phyloP scores from a whole-genome alignment of 2,113 vertebrate genomes.

The Turdus rufiventris region DNA sequence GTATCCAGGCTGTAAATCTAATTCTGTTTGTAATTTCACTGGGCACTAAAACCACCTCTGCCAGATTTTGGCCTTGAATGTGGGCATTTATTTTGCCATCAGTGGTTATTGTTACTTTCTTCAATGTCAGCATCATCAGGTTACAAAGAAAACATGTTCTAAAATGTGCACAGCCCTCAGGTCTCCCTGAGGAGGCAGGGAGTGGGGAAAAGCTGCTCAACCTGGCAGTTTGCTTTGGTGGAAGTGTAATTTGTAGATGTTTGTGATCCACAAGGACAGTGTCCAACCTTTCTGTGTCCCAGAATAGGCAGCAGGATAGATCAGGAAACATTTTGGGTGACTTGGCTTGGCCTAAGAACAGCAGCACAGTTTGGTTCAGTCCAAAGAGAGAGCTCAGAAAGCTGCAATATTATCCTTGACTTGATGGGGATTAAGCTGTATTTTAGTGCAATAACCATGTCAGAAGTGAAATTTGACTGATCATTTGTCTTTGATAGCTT shows the following conservation, averaged over 20 bases:
- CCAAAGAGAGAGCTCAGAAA: not conserved
- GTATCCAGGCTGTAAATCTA: not conserved
- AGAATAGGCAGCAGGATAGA: not conserved
- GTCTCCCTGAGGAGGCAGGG: not conserved
- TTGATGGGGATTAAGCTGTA: not conserved
- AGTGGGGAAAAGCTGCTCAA: not conserved
- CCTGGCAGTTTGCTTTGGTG: not conserved
- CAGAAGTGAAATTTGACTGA: slow-evolving; percentile 23
- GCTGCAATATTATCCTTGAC: not conserved
- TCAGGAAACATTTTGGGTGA: not conserved
- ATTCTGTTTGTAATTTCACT: not conserved
- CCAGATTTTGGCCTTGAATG: not conserved
- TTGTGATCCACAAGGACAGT: not conserved
- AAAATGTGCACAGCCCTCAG: not conserved
- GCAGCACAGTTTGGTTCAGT: not conserved
- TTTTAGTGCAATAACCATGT: not conserved
- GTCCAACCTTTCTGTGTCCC: not conserved
- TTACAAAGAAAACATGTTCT: not conserved
- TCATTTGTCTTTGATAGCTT: slow-evolving; percentile 41
- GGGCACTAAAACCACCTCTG: not conserved
- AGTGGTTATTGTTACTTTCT: not conserved
- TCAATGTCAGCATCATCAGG: not conserved
- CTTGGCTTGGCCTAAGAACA: not conserved
- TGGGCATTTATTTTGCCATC: not conserved
- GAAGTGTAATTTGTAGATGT: not conserved